phyloP scores from a whole-genome alignment of 2,797 vertebrate species.

The Mus caroli region DNA sequence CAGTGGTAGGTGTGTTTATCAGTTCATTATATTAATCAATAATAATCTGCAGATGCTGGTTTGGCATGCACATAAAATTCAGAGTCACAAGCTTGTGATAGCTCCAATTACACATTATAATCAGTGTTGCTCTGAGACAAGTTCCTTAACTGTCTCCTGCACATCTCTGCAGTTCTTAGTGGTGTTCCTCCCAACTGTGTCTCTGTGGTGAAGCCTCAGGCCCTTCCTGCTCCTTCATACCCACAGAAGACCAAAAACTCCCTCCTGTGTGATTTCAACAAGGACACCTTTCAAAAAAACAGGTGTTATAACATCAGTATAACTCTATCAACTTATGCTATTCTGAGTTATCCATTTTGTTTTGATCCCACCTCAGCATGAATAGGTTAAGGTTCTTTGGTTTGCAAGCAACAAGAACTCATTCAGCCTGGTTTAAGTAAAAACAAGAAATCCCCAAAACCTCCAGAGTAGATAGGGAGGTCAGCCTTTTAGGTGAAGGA shows the following conservation, averaged over 20 bases:
- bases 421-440: not conserved
- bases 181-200: not conserved
- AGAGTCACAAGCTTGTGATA: not conserved
- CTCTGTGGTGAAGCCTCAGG: not conserved
- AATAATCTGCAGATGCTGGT: slow-evolving; percentile 13
- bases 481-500: not conserved
- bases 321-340: not conserved
- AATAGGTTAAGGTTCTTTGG: not conserved
- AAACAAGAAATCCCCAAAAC: not conserved
- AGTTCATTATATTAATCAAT: not conserved
- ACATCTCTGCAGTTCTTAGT: not conserved
- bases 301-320: not conserved
- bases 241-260: not conserved
- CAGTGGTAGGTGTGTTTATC: not conserved
- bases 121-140: not conserved
- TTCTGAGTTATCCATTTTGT: not conserved
- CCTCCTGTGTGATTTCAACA: not conserved
- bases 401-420: not conserved
- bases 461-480: not conserved
- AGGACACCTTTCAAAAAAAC: not conserved
- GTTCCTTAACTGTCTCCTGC: not conserved
- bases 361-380: not conserved
- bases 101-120: not conserved
- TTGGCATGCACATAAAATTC: slow-evolving; percentile 11
- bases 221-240: not conserved